Base-by-base conservation (phyloP, 2,888 invertebrate species). In the Chelonus formosanus region DNA sequence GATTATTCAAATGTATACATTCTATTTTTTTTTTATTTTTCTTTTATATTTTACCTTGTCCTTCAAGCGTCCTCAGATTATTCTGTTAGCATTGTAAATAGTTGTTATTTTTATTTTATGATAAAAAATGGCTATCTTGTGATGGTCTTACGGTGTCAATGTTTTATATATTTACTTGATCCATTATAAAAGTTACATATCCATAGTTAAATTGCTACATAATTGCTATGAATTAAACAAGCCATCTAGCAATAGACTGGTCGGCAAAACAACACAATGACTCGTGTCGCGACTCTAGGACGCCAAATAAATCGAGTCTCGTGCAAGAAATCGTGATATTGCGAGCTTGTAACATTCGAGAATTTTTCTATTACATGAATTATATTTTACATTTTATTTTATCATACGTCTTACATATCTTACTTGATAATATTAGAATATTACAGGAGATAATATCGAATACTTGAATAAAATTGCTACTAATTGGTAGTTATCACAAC, bases 301-400 rank as follows among this genome's bases (percentile, higher is more conserved):
- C 63, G 63, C 56, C 56, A 50, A 5, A 40, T 55, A 48, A 63
- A 55, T 59, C 48, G 48, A 48, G 48, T 48, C 59, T 47, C 58
- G 10, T 5, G 47, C 34, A 59, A 48, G 40, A 40, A 40, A 40
- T 40, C 40, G 40, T 40, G 40, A 40, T 40, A 40, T 40, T 40
- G 40, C 40, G 6, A 40, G 40, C 40, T 40, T 5, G 40, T 5
- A 40, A 40, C 40, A 40, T 40, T 40, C 4, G 40, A 40, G 6
- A 1, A 40, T 40, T 40, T 40, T 40, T 40, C 40, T 40, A 40
- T 40, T 40, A 40, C 6, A 40, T 40, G 6, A 40, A 40, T 5
- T 6, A 20, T 20, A 20, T 20, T 20, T 20, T 20, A 20, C 40
- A 40, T 40, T 40, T 40, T 40, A 5, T 40, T 20, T 20, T 20